Conservation (phyloP, 1,140 invertebrate genomes). For the Stratiolaelaps scimitus region DNA sequence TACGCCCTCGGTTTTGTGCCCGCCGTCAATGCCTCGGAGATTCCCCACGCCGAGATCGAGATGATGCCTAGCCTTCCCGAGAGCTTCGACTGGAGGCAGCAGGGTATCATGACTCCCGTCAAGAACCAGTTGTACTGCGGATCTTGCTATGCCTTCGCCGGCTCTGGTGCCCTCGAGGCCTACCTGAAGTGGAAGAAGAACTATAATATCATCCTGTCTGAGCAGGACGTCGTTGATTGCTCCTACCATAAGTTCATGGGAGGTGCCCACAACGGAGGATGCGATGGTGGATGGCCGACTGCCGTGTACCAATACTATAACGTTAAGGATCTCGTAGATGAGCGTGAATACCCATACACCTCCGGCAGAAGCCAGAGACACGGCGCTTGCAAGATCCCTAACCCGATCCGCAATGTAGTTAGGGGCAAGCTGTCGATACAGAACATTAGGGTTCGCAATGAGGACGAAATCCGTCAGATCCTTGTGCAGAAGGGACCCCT, state of each 20-base stretch:
- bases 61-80: constrained; percentile 34
- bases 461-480: not conserved
- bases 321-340: not conserved
- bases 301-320: constrained; percentile 28
- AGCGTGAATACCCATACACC: constrained; percentile 6
- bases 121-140: constrained; percentile 43
- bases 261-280: not conserved
- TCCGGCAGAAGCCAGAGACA: not conserved
- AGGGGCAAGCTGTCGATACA: constrained; percentile 28
- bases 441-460: not conserved
- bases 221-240: constrained; percentile 33
- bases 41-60: not conserved
- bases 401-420: constrained; percentile 1
- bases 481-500: constrained; percentile 21
- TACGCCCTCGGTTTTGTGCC: constrained; percentile 17
- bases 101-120: constrained; percentile 44
- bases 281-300: constrained; percentile 19
- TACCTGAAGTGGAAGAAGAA: constrained; percentile 44
- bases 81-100: constrained; percentile 43
- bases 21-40: constrained; percentile 24
- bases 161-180: constrained; percentile 47
- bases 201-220: constrained; percentile 42
- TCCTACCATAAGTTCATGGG: constrained; percentile 26
- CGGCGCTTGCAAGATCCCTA: not conserved
- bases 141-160: constrained; percentile 40